Conservation (phyloP, 2,888 invertebrate genomes). For the Euzophera pinguis region DNA sequence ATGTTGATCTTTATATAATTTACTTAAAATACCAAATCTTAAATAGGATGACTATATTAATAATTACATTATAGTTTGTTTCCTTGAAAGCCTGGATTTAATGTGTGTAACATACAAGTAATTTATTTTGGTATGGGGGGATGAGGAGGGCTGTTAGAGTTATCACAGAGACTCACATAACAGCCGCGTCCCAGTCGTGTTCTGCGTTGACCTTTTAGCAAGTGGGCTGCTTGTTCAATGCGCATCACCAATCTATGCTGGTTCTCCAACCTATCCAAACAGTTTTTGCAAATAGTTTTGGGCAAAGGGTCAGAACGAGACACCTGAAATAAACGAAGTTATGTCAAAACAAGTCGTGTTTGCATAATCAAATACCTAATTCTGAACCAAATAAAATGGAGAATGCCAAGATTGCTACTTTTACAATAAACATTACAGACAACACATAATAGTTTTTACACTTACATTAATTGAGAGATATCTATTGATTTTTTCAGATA, state of each 20-base stretch:
- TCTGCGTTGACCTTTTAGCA: slow-evolving; percentile 57
- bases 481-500: slow-evolving; percentile 89
- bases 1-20: not conserved
- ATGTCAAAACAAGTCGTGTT: slow-evolving; percentile 14
- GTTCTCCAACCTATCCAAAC: slow-evolving; percentile 79
- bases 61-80: not conserved
- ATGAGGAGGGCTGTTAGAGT: slow-evolving; percentile 35
- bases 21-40: slow-evolving; percentile 1
- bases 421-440: no score
- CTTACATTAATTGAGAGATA: slow-evolving; percentile 88
- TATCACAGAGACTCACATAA: slow-evolving; percentile 37
- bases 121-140: slow-evolving; percentile 25
- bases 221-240: slow-evolving; percentile 65
- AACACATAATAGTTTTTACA: not conserved
- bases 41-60: not conserved
- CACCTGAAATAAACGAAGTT: slow-evolving; percentile 60
- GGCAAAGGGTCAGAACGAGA: slow-evolving; percentile 83
- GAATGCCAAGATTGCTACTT: no score
- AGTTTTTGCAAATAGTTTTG: slow-evolving; percentile 83
- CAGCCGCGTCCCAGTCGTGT: slow-evolving; percentile 35
- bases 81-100: not conserved
- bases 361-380: not conserved
- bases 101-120: not conserved
- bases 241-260: slow-evolving; percentile 75
- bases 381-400: not conserved